phyloP scores from a whole-genome alignment of 23 tunicate species.

The Halocynthia aurantium region DNA sequence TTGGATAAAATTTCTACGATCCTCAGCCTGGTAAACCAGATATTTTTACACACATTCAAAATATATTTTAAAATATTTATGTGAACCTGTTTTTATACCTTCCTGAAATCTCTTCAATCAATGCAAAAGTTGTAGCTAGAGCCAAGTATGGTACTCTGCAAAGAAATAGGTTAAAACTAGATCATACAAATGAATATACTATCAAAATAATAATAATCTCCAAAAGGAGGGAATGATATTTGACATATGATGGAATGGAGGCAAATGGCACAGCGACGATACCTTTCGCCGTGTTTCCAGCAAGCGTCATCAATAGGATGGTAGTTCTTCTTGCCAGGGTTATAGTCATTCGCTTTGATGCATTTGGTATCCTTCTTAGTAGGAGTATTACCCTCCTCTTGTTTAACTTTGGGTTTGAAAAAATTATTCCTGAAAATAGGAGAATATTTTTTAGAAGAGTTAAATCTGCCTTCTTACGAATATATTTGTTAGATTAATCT shows the following conservation, averaged over 20 bases:
- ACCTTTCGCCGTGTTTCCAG: constrained; percentile 78
- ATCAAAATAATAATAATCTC: neutral
- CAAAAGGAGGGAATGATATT: neutral
- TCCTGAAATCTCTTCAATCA: constrained; percentile 79
- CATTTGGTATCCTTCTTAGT: neutral
- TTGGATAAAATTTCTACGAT: constrained; percentile 69
- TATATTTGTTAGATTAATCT: no score
- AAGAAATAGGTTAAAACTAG: neutral
- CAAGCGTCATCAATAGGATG: constrained; percentile 95
- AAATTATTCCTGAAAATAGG: constrained; percentile 15
- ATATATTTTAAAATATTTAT: neutral
- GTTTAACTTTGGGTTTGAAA: constrained; percentile 13
- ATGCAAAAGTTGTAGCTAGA: constrained; percentile 62
- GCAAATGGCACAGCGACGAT: neutral
- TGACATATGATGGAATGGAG: neutral
- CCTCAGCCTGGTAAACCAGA: constrained; percentile 35
- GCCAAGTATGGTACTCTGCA: constrained; percentile 87
- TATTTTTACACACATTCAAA: neutral
- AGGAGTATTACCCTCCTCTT: neutral
- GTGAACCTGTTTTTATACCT: constrained; percentile 17
- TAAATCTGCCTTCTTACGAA: no score
- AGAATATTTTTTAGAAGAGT: neutral
- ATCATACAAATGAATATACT: neutral
- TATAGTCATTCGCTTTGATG: constrained; percentile 26
- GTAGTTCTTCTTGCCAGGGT: constrained; percentile 71